Percentiles rank a stretch among this genome's conserved stretches.
phyloP scores from a whole-genome alignment of 2,113 vertebrate genomes.

The Bufo gargarizans region DNA sequence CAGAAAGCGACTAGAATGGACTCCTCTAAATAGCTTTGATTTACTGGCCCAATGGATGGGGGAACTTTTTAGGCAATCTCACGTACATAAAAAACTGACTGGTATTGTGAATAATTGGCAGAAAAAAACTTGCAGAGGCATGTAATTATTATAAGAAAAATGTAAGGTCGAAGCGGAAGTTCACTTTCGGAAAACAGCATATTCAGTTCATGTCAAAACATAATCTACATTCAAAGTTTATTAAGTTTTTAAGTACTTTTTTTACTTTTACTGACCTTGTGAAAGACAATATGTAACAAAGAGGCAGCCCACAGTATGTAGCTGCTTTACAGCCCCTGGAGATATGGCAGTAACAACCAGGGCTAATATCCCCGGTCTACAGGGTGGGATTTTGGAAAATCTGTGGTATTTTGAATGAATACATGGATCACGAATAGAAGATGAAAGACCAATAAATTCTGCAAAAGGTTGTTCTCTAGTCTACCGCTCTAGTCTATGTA shows the following conservation, averaged over 20 bases:
- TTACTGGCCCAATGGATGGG: slow-evolving; percentile 69
- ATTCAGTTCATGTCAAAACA: background rate
- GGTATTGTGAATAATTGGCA: slow-evolving; percentile 76
- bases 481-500: too few species aligned
- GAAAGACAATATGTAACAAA: background rate
- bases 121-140: slow-evolving; percentile 69
- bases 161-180: background rate
- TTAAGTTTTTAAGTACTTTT: background rate
- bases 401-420: too few species aligned
- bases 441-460: too few species aligned
- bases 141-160: slow-evolving; percentile 71
- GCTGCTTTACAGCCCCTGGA: background rate
- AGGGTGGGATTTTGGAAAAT: too few species aligned
- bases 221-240: background rate
- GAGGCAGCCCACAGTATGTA: background rate
- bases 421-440: too few species aligned
- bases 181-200: background rate
- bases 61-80: slow-evolving; percentile 75
- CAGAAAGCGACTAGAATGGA: slow-evolving; percentile 65
- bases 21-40: slow-evolving; percentile 70
- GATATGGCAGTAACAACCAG: too few species aligned
- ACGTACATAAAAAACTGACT: slow-evolving; percentile 69
- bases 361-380: too few species aligned
- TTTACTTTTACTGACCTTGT: background rate
- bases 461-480: too few species aligned